These are phyloP conservation scores for Pocillopora grandis DNA, from an alignment of 92 coral and sea anemone species.

Conservation along the genomic window DNA sequence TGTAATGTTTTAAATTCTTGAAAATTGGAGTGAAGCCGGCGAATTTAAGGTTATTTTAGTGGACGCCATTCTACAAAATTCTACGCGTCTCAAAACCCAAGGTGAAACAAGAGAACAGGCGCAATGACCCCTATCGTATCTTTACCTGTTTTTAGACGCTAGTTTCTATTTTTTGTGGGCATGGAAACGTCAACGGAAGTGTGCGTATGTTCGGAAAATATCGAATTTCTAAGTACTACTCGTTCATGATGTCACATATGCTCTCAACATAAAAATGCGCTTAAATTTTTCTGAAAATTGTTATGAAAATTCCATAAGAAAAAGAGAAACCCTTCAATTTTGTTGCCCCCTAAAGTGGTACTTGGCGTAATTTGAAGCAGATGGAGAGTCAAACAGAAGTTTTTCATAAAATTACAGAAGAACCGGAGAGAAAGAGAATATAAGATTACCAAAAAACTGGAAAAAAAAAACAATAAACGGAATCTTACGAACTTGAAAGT, in stretches of 20 bases:
- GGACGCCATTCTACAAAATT: not conserved
- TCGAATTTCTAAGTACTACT: constrained; percentile 12
- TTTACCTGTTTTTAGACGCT: not conserved
- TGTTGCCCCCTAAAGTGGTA: not conserved
- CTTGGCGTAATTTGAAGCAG: not conserved
- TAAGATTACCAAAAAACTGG: no score
- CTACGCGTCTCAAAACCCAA: not conserved
- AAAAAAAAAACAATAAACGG: no score
- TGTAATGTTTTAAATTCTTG: not conserved
- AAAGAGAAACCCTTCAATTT: not conserved
- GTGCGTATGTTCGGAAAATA: not conserved
- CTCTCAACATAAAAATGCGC: not conserved
- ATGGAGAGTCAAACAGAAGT: not conserved
- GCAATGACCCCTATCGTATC: no score
- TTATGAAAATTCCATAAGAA: not conserved
- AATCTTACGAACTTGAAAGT: no score
- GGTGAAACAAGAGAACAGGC: not conserved
- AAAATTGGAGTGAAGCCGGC: not conserved
- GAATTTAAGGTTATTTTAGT: not conserved
- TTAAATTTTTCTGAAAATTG: not conserved
- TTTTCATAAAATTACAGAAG: no score
- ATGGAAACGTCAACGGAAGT: constrained; percentile 2
- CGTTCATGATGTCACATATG: not conserved
- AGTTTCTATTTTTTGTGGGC: not conserved
- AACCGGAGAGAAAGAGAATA: no score